phyloP scores from a whole-genome alignment of 35 echinoderm and acorn worm species.

The Anneissia japonica region DNA sequence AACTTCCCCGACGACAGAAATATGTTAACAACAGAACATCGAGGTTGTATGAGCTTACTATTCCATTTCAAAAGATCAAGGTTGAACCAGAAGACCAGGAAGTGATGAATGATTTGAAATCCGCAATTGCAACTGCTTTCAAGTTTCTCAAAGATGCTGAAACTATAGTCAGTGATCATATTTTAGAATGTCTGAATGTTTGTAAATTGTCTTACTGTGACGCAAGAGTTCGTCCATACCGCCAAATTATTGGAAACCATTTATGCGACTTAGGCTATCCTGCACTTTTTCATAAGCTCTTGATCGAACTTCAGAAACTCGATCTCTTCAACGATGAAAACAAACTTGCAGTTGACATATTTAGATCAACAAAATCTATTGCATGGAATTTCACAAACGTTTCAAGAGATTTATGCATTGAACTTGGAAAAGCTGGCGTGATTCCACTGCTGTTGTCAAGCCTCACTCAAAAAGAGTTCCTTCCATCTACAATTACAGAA shows the following conservation, averaged over 20 bases:
- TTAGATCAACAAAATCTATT: neutral
- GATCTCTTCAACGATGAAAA: neutral
- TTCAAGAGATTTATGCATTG: constrained; percentile 19
- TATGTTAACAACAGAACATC: neutral
- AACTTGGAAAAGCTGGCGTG: constrained; percentile 34
- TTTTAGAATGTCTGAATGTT: neutral
- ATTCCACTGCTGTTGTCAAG: constrained; percentile 47
- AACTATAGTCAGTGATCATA: neutral
- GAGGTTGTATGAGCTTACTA: neutral
- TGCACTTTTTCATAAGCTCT: neutral
- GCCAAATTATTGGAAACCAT: neutral
- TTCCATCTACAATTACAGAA: constrained; percentile 38
- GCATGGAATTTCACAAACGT: constrained; percentile 80
- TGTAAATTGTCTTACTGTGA: neutral
- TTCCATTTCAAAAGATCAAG: neutral
- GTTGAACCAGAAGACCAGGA: neutral
- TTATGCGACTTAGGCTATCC: neutral
- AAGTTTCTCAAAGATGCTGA: neutral
- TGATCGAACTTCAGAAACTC: neutral
- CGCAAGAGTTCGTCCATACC: neutral
- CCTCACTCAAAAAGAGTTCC: constrained; percentile 40
- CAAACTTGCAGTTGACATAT: neutral
- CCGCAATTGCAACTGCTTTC: neutral
- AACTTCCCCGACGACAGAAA: neutral
- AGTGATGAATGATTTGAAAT: neutral